phyloP scores from a whole-genome alignment of 2,797 vertebrate species.

The Coranthus polyacanthus region DNA sequence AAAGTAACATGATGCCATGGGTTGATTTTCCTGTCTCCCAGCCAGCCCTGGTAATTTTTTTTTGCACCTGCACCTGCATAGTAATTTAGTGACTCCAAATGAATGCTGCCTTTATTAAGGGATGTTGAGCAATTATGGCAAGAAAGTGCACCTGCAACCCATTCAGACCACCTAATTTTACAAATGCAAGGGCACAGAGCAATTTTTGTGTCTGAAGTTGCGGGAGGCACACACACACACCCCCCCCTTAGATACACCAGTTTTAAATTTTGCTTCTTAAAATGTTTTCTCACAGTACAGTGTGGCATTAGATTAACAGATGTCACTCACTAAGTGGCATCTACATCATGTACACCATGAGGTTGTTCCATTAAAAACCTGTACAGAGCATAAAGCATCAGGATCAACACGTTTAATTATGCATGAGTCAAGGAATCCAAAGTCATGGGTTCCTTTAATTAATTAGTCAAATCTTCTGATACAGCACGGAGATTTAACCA shows the following conservation, averaged over 20 bases:
- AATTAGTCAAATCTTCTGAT: too few relatives aligned
- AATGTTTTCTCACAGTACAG: too few relatives aligned
- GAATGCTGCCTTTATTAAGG: neutral
- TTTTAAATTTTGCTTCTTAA: neutral
- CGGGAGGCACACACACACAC: neutral
- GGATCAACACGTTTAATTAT: too few relatives aligned
- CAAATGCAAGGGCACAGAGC: slow-evolving; percentile 6
- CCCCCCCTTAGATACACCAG: too few relatives aligned
- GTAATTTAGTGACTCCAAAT: neutral
- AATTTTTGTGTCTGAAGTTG: neutral
- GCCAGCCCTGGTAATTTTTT: neutral
- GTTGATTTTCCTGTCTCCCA: neutral
- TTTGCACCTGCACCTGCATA: neutral
- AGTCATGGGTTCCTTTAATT: too few relatives aligned
- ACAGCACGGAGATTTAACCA: slow-evolving; percentile 28
- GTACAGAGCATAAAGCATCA: too few relatives aligned
- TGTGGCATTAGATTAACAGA: too few relatives aligned
- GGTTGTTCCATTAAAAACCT: too few relatives aligned
- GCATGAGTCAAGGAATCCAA: too few relatives aligned
- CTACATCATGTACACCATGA: too few relatives aligned
- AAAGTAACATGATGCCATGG: too few relatives aligned
- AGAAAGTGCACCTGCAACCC: slow-evolving; percentile 8
- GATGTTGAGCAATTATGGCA: slow-evolving; percentile 4
- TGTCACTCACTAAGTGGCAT: too few relatives aligned
- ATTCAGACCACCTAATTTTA: slow-evolving; percentile 5